Percentiles rank a stretch among this genome's conserved stretches.
phyloP scores from a whole-genome alignment of 1,140 invertebrate genomes.

The Dysdera silvatica region DNA sequence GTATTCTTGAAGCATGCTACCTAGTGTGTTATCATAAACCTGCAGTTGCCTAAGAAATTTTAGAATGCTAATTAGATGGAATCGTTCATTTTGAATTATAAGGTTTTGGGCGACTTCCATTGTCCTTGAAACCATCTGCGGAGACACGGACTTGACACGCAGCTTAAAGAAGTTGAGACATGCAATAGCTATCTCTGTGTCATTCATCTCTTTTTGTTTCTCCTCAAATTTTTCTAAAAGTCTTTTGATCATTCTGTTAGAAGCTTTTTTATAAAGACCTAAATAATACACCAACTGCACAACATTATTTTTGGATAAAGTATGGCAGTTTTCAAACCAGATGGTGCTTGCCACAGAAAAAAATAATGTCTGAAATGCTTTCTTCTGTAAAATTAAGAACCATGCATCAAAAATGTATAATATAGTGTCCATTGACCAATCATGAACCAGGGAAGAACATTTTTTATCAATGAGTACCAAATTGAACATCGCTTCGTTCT shows the following conservation, averaged over 20 bases:
- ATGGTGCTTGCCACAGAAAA: slow-evolving; percentile 4
- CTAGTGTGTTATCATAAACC: slow-evolving; percentile 3
- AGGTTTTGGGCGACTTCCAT: background rate
- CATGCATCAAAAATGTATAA: slow-evolving; percentile 23
- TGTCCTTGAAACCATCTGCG: too few species aligned
- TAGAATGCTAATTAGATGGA: slow-evolving; percentile 18
- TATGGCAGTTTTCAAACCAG: too few species aligned
- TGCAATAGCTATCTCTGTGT: slow-evolving; percentile 8
- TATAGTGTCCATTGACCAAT: slow-evolving; percentile 16
- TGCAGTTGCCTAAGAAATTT: slow-evolving; percentile 12
- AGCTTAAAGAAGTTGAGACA: slow-evolving; percentile 21
- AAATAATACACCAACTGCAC: slow-evolving; percentile 18
- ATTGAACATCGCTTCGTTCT: background rate
- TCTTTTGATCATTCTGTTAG: slow-evolving; percentile 6
- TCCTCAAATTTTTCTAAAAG: slow-evolving; percentile 5
- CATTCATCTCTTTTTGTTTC: background rate
- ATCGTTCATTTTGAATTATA: slow-evolving; percentile 10
- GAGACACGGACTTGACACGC: too few species aligned
- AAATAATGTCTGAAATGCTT: slow-evolving; percentile 3
- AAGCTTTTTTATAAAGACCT: slow-evolving; percentile 10
- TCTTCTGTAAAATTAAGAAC: slow-evolving; percentile 13
- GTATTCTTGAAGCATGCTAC: background rate
- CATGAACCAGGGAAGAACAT: slow-evolving; percentile 16
- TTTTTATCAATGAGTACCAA: background rate
- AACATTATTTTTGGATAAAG: slow-evolving; percentile 16